A percentile compares a stretch with the other conserved stretches of the same genome.
These are phyloP conservation scores for Morbakka virulenta DNA, from an alignment of 30 jellyfish, hydroid and myxozoan species.

Conservation along the genomic window DNA sequence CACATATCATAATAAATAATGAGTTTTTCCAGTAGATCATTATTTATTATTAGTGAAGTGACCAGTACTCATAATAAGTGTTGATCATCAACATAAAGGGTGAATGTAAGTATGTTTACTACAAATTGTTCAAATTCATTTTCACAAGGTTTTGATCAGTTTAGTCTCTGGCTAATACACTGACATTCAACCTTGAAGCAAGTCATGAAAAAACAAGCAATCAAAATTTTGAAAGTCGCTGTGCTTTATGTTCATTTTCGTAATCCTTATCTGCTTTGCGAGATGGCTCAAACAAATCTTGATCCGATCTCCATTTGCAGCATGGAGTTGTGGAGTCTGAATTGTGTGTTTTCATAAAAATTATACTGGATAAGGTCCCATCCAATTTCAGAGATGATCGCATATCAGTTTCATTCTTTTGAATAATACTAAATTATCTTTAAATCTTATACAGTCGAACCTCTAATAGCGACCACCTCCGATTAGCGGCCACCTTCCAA, in stretches of 20 bases:
- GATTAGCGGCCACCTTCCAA: too few species aligned
- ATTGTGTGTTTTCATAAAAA: background rate
- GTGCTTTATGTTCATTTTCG: background rate
- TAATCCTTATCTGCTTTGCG: background rate
- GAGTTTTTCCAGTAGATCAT: background rate
- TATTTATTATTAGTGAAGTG: background rate
- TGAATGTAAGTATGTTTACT: background rate
- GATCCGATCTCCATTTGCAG: background rate
- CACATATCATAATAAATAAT: too few species aligned
- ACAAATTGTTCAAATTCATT: too few species aligned
- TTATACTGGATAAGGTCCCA: background rate
- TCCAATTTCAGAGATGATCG: background rate
- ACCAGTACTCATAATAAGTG: too few species aligned
- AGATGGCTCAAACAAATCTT: background rate
- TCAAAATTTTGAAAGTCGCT: too few species aligned
- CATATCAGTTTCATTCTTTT: conserved; percentile 20
- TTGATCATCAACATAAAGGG: background rate
- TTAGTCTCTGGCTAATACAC: background rate
- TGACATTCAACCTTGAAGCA: background rate
- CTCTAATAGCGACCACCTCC: too few species aligned
- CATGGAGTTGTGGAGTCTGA: background rate
- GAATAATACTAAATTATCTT: conserved; percentile 43
- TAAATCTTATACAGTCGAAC: too few species aligned
- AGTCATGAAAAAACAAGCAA: background rate
- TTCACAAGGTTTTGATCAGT: background rate